Conservation (phyloP, 2,113 vertebrate genomes). For the Onychorhynchus coronatus region DNA sequence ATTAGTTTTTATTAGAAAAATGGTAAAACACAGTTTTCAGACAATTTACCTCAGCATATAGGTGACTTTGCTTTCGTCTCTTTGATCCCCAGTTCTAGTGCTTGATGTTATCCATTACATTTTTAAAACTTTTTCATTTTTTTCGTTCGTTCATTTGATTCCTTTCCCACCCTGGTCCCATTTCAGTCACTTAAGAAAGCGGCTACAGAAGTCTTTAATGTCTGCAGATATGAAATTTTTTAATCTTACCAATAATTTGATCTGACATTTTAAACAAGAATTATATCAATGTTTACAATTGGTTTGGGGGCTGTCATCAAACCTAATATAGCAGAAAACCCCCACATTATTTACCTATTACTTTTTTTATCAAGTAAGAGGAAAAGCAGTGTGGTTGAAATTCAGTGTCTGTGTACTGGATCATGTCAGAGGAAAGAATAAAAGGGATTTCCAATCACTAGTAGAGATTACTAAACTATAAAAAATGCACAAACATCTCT, state of each 20-base stretch:
- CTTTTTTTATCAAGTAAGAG: not conserved
- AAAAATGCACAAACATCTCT: not conserved
- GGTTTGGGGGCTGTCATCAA: accelerated
- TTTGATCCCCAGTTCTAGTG: not conserved
- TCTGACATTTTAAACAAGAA: not conserved
- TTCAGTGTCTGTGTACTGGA: not conserved
- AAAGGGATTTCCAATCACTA: not conserved
- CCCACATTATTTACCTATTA: not conserved
- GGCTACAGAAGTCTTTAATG: not conserved
- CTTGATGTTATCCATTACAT: not conserved
- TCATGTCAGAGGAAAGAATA: not conserved
- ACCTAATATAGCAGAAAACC: not conserved
- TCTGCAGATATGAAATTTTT: not conserved
- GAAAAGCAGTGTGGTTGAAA: not conserved
- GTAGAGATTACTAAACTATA: not conserved
- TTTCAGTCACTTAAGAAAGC: not conserved
- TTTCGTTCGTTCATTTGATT: not conserved
- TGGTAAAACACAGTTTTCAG: not conserved
- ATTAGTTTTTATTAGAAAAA: not conserved
- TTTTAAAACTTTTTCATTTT: not conserved
- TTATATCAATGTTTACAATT: not conserved
- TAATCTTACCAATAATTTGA: not conserved
- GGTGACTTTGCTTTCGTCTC: not conserved
- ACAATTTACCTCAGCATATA: not conserved
- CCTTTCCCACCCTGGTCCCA: accelerated